Evolutionary conservation across 1,140 invertebrate species (phyloP).

Genomic region (Anastrepha ludens): DNA sequence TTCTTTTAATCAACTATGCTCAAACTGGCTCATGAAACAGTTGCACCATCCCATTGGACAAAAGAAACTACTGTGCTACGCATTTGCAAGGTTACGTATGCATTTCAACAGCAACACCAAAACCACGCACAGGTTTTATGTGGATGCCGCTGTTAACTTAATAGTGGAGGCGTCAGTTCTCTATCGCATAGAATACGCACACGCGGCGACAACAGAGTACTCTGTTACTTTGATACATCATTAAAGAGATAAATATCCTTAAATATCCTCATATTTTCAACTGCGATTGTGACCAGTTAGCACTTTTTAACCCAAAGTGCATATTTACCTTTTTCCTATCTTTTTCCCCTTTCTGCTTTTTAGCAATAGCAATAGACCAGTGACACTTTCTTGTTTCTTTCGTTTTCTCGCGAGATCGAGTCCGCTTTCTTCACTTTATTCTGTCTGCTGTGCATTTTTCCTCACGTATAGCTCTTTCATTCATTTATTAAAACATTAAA

Average conservation of each 20-base stretch:
- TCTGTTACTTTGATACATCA: neutral
- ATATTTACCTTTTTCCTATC: conserved; percentile 36
- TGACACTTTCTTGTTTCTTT: conserved; percentile 21
- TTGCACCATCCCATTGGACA: conserved; percentile 55
- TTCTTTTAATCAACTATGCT: too few relatives aligned
- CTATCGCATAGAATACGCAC: neutral
- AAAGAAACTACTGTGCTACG: conserved; percentile 70
- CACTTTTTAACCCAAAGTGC: neutral
- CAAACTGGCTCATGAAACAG: neutral
- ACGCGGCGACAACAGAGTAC: neutral
- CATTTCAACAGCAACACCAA: conserved; percentile 16
- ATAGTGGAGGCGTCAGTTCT: conserved; percentile 20
- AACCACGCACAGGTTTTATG: conserved; percentile 30
- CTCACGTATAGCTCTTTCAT: neutral
- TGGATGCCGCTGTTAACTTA: neutral
- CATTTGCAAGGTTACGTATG: conserved; percentile 73
- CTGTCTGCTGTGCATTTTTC: conserved; percentile 28
- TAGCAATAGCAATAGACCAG: conserved; percentile 30
- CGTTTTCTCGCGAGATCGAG: conserved; percentile 1
- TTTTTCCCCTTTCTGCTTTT: conserved; percentile 35
- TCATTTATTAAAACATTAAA: neutral
- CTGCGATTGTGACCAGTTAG: neutral
- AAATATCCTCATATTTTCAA: neutral
- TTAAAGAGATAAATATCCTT: neutral
- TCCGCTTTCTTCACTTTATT: conserved; percentile 1